Evolutionary conservation across 2,113 vertebrate species (phyloP), one percentile per base, ranked within the genome.

Genomic region (Percopsis transmontana): DNA sequence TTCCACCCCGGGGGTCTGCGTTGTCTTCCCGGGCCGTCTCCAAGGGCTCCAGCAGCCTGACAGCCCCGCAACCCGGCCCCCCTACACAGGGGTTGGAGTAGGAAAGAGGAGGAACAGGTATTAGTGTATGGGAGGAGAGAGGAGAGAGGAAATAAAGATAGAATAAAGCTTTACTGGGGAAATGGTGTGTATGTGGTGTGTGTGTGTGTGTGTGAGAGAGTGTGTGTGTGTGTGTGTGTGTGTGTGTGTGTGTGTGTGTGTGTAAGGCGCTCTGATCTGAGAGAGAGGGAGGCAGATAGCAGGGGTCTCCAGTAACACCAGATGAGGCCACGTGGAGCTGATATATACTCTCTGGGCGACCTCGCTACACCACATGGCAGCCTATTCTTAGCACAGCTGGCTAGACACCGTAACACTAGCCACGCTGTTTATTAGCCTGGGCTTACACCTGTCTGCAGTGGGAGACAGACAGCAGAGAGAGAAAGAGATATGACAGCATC

Each of bases 11-110:
- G 71, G 77, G 79, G 53, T 65, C 4, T 42, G 45, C 0, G 64
- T 82, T 80, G 82, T 83, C 86, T 82, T 78, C 80, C 65, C 62
- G 82, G n/a, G 55, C 79, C 45, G 61, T 85, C 87, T 85, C 86
- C 51, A 62, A 80, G 86, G 89, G 66, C 62, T n/a, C 18, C 47
- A 38, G 66, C 66, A 70, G 68, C 85, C 77, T 90, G 83, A 86
- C 85, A 89, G 88, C 89, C 80, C 47, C n/a, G 76, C 80, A 81
- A 81, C 59, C 50, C 16, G 66, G 81, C 84, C 75, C 83, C 81
- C 79, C 16, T n/a, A n/a, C n/a, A n/a, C n/a, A 0, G 56, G 58
- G 42, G 70, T 24, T 1, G 23, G 56, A 65, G 75, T 66, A 58
- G 76, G 67, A 60, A 76, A 53, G 39, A 58, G 63, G 18, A 3